A percentile compares a stretch with the other conserved stretches of the same genome.
These are phyloP conservation scores for Epinotia demarniana DNA, from an alignment of 2,888 invertebrate genomes.

Conservation along the genomic window DNA sequence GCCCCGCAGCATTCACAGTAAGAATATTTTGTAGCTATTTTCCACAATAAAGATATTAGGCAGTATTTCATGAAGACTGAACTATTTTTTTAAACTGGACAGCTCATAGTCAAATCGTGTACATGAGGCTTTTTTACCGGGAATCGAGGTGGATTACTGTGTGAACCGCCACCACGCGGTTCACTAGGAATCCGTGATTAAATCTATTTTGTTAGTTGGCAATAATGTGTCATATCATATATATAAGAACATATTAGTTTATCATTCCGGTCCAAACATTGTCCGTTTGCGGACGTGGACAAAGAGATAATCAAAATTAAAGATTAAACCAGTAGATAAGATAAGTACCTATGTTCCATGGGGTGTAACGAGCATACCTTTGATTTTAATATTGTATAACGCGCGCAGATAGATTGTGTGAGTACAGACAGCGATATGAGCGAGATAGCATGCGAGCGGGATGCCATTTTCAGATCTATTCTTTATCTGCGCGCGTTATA, in stretches of 20 bases:
- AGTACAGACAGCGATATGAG: no score
- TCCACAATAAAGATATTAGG: no score
- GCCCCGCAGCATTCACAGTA: no score
- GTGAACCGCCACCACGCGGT: constrained; percentile 10
- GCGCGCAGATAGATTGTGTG: no score
- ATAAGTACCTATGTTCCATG: no score
- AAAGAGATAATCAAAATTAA: not conserved
- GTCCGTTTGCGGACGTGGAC: not conserved
- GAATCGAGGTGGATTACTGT: constrained; percentile 22
- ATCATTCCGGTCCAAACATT: constrained; percentile 5
- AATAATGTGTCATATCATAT: constrained; percentile 5
- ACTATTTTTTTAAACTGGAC: no score
- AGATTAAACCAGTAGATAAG: not conserved
- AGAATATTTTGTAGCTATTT: no score
- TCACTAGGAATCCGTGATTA: constrained; percentile 21
- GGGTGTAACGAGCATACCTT: not conserved
- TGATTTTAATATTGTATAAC: not conserved
- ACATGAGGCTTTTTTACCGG: not conserved
- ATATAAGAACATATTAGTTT: constrained; percentile 7
- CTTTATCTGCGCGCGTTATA: no score
- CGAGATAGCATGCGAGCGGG: no score
- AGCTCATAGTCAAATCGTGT: not conserved
- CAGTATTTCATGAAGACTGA: no score
- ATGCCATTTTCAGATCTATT: no score
- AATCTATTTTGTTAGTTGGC: constrained; percentile 8